Conservation (phyloP, 2,113 vertebrate species). For the Silurus meridionalis region DNA sequence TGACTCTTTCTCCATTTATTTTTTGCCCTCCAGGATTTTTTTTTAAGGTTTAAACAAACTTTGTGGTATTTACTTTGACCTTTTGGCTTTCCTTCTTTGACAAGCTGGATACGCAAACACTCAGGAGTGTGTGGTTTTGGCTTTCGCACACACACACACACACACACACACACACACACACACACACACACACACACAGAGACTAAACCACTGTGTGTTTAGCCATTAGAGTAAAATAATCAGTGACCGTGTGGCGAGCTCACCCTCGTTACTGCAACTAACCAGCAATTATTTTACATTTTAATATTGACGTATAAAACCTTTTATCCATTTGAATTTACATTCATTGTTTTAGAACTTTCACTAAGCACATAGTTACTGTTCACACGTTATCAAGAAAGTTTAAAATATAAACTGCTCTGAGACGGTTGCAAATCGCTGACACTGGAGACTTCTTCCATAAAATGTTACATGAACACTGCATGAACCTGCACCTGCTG, state of each 20-base stretch:
- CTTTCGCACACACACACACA: neutral
- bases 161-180: no score
- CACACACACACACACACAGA: neutral
- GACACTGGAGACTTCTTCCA: constrained; percentile 2
- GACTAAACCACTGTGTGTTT: no score
- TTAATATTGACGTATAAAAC: neutral
- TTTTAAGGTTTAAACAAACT: neutral
- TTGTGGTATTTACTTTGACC: neutral
- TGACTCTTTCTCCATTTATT: neutral
- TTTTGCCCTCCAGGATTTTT: neutral
- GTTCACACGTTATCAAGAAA: neutral
- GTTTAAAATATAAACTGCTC: no score
- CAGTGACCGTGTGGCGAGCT: neutral
- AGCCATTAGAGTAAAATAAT: neutral
- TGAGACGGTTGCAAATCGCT: neutral
- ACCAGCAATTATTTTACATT: neutral
- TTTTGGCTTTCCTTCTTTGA: neutral
- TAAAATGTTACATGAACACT: neutral
- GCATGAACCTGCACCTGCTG: neutral
- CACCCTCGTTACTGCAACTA: neutral
- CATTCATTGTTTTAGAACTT: neutral
- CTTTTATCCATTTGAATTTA: neutral
- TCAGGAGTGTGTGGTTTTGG: neutral
- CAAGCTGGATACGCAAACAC: neutral
- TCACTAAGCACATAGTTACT: neutral